Evolutionary conservation across 1,140 invertebrate species (phyloP).

Genomic region (Drosophila neocordata): DNA sequence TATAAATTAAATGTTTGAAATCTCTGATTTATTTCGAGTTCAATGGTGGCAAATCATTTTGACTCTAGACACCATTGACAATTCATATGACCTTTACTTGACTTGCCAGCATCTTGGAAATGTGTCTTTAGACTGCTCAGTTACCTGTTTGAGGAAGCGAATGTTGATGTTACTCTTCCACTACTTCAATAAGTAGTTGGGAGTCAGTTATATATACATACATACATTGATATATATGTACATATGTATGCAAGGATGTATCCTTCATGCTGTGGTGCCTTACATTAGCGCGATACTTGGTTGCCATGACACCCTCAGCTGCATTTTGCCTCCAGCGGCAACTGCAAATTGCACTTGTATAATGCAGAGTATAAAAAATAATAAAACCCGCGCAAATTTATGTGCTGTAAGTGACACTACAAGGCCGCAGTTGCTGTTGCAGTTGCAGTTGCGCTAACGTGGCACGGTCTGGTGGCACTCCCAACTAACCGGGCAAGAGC

Average conservation of each 20-base stretch:
- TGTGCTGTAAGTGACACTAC: slow-evolving; percentile 74
- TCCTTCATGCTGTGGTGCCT: slow-evolving; percentile 76
- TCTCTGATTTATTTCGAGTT: no score
- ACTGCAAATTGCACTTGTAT: slow-evolving; percentile 78
- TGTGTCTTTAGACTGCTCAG: background rate
- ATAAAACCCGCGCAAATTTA: slow-evolving; percentile 62
- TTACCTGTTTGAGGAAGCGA: background rate
- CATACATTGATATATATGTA: background rate
- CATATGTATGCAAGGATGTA: slow-evolving; percentile 35
- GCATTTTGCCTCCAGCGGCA: slow-evolving; percentile 48
- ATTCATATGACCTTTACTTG: background rate
- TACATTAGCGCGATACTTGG: slow-evolving; percentile 60
- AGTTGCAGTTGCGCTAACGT: slow-evolving; percentile 17
- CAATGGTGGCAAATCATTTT: background rate
- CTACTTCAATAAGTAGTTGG: background rate
- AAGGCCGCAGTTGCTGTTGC: slow-evolving; percentile 53
- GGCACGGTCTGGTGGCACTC: slow-evolving; percentile 30
- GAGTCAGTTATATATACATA: background rate
- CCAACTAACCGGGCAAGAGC: slow-evolving; percentile 43
- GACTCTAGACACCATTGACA: background rate
- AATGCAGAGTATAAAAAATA: slow-evolving; percentile 48
- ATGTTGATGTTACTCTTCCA: background rate
- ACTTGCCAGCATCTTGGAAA: background rate
- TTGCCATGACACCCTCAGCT: slow-evolving; percentile 39
- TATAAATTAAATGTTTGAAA: background rate